These are phyloP conservation scores for Calycopis cecrops DNA, from an alignment of 1,140 invertebrate species.

Conservation along the genomic window DNA sequence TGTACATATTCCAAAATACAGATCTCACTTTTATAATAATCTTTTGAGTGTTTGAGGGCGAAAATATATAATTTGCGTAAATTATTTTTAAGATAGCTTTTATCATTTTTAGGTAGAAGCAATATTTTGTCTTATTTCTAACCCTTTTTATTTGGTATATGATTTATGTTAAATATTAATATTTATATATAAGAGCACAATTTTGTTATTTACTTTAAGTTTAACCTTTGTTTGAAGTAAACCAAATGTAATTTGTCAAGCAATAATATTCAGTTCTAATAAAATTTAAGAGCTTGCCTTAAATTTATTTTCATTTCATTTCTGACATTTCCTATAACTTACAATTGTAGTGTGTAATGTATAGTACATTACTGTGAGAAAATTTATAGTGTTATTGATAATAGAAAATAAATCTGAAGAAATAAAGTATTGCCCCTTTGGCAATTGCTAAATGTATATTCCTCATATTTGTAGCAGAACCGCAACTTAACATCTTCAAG, in stretches of 20 bases:
- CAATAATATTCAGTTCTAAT: constrained; percentile 11
- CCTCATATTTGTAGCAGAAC: too few species aligned
- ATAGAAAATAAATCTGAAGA: too few species aligned
- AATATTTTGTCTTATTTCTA: not conserved
- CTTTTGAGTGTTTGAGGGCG: not conserved
- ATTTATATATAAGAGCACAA: not conserved
- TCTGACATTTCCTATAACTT: too few species aligned
- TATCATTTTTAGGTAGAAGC: too few species aligned
- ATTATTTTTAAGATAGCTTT: too few species aligned
- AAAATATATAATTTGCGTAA: too few species aligned
- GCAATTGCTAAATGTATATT: too few species aligned
- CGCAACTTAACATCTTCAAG: too few species aligned
- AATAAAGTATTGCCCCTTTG: too few species aligned
- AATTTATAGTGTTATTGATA: too few species aligned
- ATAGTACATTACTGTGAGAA: too few species aligned
- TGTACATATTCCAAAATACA: constrained; percentile 6
- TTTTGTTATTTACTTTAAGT: constrained; percentile 26
- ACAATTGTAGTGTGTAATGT: too few species aligned
- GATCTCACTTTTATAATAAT: constrained; percentile 59
- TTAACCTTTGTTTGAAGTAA: constrained; percentile 33
- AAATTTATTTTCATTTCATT: not conserved
- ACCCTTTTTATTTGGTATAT: not conserved
- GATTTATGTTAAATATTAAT: constrained; percentile 3
- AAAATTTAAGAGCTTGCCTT: not conserved
- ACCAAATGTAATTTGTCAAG: constrained; percentile 45